Conservation (phyloP, 2,888 invertebrate genomes). For the Agriopis leucophaearia region DNA sequence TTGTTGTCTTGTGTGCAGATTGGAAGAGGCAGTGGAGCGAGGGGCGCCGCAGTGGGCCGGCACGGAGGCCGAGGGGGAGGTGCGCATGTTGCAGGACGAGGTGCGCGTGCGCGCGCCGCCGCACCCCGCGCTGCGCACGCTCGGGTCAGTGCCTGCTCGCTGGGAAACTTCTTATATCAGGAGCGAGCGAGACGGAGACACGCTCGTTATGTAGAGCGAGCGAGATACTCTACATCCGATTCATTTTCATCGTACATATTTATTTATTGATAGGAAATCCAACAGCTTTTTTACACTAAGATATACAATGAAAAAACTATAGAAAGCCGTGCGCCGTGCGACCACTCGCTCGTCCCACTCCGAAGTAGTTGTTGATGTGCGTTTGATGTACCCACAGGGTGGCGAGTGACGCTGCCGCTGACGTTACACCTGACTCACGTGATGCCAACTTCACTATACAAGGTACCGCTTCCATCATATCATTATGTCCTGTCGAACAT, state of each 20-base stretch:
- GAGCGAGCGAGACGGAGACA: no score
- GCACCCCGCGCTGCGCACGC: constrained; percentile 10
- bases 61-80: constrained; percentile 18
- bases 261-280: no score
- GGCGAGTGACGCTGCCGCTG: neutral
- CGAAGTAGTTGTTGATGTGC: neutral
- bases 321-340: no score
- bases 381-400: neutral
- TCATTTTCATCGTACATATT: no score
- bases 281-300: no score
- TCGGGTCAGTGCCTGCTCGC: neutral
- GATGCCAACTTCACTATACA: neutral
- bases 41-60: constrained; percentile 2
- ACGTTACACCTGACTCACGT: neutral
- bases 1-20: neutral
- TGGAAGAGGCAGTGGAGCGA: neutral
- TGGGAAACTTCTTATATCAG: no score
- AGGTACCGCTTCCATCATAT: neutral
- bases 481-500: neutral
- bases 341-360: no score
- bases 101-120: constrained; percentile 8
- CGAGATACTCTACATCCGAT: no score
- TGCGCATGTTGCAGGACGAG: constrained; percentile 11
- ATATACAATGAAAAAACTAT: no score
- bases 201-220: no score